Evolutionary conservation across 2,113 vertebrate genomes (phyloP).

Genomic region (Sminthopsis crassicaudata): DNA sequence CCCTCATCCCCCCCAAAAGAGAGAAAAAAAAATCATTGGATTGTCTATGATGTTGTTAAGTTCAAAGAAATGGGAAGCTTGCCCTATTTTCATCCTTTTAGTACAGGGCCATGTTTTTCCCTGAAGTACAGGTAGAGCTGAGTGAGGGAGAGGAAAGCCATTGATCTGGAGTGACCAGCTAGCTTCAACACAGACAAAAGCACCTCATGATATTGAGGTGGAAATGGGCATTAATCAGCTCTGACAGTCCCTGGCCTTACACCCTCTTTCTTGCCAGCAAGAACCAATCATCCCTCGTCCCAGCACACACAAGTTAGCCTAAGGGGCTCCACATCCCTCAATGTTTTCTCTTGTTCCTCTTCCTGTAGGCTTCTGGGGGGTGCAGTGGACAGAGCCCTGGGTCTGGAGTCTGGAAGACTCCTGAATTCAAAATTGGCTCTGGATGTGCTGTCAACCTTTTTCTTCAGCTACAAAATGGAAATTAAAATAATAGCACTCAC

Average conservation of each 20-base stretch:
- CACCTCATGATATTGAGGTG: background rate
- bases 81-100: background rate
- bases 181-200: background rate
- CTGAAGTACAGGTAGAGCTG: background rate
- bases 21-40: background rate
- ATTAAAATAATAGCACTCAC: too few relatives aligned
- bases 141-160: background rate
- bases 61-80: background rate
- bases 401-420: too few relatives aligned
- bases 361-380: too few relatives aligned
- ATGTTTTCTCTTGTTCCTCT: background rate
- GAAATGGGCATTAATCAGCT: background rate
- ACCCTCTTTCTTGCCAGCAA: background rate
- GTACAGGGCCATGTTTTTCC: background rate
- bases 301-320: background rate
- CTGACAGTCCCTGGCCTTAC: background rate
- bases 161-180: background rate
- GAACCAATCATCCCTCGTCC: background rate
- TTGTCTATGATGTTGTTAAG: background rate
- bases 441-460: too few relatives aligned
- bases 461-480: too few relatives aligned
- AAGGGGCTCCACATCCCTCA: background rate
- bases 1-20: background rate
- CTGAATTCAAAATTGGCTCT: too few relatives aligned
- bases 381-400: too few relatives aligned